Percentiles rank a stretch among this genome's conserved stretches.
These are phyloP conservation scores for Campoplex nolae DNA, from an alignment of 2,888 invertebrate species.

Conservation along the genomic window DNA sequence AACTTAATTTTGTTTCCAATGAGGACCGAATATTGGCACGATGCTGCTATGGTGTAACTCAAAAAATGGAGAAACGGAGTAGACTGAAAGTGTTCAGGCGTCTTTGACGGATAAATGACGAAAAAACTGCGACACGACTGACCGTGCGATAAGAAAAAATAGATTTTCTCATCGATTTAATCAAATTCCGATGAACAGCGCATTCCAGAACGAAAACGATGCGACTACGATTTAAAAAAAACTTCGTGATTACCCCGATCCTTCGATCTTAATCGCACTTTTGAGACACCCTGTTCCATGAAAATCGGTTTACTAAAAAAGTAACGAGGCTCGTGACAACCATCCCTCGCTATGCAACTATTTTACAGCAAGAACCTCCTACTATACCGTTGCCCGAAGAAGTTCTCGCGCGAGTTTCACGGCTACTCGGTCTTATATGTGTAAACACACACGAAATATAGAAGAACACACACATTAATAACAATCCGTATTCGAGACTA, in stretches of 20 bases:
- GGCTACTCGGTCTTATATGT: conserved; percentile 51
- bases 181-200: no score
- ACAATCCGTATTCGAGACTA: neutral
- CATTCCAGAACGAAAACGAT: no score
- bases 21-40: no score
- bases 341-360: conserved; percentile 63
- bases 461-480: neutral
- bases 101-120: no score
- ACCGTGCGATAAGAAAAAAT: no score
- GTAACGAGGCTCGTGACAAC: conserved; percentile 74
- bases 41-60: no score
- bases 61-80: no score
- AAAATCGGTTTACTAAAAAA: conserved; percentile 14
- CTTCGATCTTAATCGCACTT: neutral
- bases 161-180: no score
- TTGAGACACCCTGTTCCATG: neutral
- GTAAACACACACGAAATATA: conserved; percentile 60
- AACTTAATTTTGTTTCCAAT: no score
- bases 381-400: conserved; percentile 52
- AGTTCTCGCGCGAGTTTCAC: conserved; percentile 24
- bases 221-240: no score
- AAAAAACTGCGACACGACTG: no score
- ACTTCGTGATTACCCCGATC: neutral
- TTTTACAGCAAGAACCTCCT: conserved; percentile 68
- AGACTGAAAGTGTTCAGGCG: no score